A percentile compares a stretch with the other conserved stretches of the same genome.
These are phyloP conservation scores for Stenoptilia bipunctidactyla DNA, from an alignment of 2,888 invertebrate genomes.

Conservation along the genomic window DNA sequence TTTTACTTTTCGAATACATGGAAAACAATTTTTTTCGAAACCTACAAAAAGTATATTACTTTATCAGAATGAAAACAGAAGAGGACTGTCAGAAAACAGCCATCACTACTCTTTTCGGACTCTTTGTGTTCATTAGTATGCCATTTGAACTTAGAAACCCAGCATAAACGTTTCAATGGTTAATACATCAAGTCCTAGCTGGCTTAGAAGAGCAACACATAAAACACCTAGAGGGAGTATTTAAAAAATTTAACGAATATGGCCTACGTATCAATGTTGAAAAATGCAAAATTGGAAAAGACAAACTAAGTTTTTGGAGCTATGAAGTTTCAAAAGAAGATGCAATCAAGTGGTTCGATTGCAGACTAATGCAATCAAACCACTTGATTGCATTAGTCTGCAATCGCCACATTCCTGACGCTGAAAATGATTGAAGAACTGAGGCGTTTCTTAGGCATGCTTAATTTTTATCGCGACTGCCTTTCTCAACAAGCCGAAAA, in stretches of 20 bases:
- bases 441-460: slow-evolving; percentile 15
- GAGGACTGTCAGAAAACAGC: no score
- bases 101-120: no score
- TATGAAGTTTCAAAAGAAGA: slow-evolving; percentile 11
- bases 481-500: slow-evolving; percentile 11
- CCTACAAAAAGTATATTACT: no score
- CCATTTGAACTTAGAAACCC: no score
- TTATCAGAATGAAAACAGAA: no score
- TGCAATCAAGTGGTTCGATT: no score
- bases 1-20: no score
- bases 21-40: no score
- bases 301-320: slow-evolving; percentile 8
- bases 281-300: slow-evolving; percentile 12
- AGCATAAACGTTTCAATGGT: no score
- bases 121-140: no score
- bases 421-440: slow-evolving; percentile 10
- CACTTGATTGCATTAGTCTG: slow-evolving; percentile 5
- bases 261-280: slow-evolving; percentile 15
- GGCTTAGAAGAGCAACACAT: slow-evolving; percentile 6
- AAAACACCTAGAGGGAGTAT: slow-evolving; percentile 7
- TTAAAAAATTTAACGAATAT: slow-evolving; percentile 8
- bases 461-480: slow-evolving; percentile 15
- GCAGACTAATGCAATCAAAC: no score
- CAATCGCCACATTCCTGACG: slow-evolving; percentile 9
- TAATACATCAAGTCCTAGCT: neutral